These are phyloP conservation scores for Drosophila affinis DNA, from an alignment of 2,888 invertebrate species.

Conservation along the genomic window DNA sequence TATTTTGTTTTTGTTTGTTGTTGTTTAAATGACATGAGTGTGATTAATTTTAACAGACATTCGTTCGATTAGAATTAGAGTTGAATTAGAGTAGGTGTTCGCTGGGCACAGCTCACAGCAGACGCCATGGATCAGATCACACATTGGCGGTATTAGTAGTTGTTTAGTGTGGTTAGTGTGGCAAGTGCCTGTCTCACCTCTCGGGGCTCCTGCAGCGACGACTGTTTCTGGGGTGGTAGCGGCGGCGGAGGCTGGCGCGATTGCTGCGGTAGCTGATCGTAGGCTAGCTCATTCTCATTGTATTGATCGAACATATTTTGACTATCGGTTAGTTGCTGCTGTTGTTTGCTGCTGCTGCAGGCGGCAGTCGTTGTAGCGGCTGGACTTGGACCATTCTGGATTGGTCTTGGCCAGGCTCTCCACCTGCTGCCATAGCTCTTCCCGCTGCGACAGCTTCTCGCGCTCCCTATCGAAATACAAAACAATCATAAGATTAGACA, in stretches of 20 bases:
- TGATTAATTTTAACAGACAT: slow-evolving; percentile 66
- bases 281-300: slow-evolving; percentile 88
- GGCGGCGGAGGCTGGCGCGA: slow-evolving; percentile 58
- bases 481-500: neutral
- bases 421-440: slow-evolving; percentile 94
- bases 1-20: slow-evolving; percentile 43
- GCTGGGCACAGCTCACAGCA: slow-evolving; percentile 34
- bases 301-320: slow-evolving; percentile 83
- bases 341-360: slow-evolving; percentile 67
- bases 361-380: slow-evolving; percentile 76
- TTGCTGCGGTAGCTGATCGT: slow-evolving; percentile 89
- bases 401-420: slow-evolving; percentile 91
- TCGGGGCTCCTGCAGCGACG: slow-evolving; percentile 84
- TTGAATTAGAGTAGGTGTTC: slow-evolving; percentile 38
- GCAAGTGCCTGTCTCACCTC: slow-evolving; percentile 86
- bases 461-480: slow-evolving; percentile 87
- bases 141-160: slow-evolving; percentile 63
- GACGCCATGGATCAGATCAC: slow-evolving; percentile 23
- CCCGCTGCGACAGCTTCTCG: slow-evolving; percentile 92
- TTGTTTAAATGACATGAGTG: slow-evolving; percentile 69
- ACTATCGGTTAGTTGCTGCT: slow-evolving; percentile 81
- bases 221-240: slow-evolving; percentile 64
- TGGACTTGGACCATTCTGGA: slow-evolving; percentile 85
- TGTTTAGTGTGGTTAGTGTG: slow-evolving; percentile 75
- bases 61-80: slow-evolving; percentile 55